Evolutionary conservation across 2,113 vertebrate genomes (phyloP).

Genomic region (mouse (Mus musculus)): GRCm39 chr16:66058001-66058500

Average conservation of each 20-base stretch:
- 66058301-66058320: background rate
- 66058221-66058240: background rate
- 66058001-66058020: background rate
- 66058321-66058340: background rate
- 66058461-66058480: background rate
- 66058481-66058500: background rate
- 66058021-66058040: background rate
- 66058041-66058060: background rate
- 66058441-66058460: background rate
- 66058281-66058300: background rate
- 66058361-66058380: background rate
- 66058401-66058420: background rate
- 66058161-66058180: background rate
- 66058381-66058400: background rate
- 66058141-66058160: background rate
- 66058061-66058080: background rate
- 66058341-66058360: background rate
- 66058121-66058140: constrained; percentile 17
- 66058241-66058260: background rate
- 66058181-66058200: background rate
- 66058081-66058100: background rate
- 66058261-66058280: background rate
- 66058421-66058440: background rate
- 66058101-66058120: background rate
- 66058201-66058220: background rate